A percentile compares a stretch with the other conserved stretches of the same genome.
phyloP scores from a whole-genome alignment of 2,888 invertebrate species.

The Drosophila paranaensis region DNA sequence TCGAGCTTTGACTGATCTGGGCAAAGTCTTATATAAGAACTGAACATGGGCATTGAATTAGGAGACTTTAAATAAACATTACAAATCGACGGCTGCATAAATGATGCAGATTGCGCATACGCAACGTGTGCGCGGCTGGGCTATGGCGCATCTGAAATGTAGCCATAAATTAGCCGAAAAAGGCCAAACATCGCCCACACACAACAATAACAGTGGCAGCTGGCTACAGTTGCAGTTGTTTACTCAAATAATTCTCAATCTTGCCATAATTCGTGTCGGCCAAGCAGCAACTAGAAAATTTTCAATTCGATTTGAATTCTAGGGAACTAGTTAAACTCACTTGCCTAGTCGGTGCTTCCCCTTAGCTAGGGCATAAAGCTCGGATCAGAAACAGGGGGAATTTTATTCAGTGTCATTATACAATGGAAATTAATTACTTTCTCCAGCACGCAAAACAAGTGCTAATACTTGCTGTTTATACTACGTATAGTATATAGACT shows the following conservation, averaged over 20 bases:
- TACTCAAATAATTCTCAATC: slow-evolving; percentile 55
- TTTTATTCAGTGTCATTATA: slow-evolving; percentile 14
- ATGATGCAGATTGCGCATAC: slow-evolving; percentile 41
- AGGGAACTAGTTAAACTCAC: slow-evolving; percentile 1
- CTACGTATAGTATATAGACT: slow-evolving; percentile 1
- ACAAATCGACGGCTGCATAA: slow-evolving; percentile 23
- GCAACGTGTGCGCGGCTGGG: slow-evolving; percentile 27
- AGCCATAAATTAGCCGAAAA: slow-evolving; percentile 41
- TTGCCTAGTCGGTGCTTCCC: slow-evolving; percentile 17
- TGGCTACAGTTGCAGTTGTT: slow-evolving; percentile 48
- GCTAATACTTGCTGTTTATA: slow-evolving; percentile 22
- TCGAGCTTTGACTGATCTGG: neutral
- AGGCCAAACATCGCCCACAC: slow-evolving; percentile 17
- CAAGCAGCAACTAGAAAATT: slow-evolving; percentile 13
- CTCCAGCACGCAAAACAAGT: slow-evolving; percentile 17
- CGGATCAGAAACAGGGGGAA: slow-evolving; percentile 25
- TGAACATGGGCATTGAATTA: neutral
- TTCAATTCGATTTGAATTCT: slow-evolving; percentile 7
- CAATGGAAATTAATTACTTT: slow-evolving; percentile 24
- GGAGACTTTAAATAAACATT: neutral
- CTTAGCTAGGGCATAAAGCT: slow-evolving; percentile 11
- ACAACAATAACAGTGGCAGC: slow-evolving; percentile 43
- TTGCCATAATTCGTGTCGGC: slow-evolving; percentile 55
- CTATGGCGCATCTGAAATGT: slow-evolving; percentile 22
- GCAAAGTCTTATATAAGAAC: neutral